Evolutionary conservation across 2,888 invertebrate genomes (phyloP).

Genomic region (Eledone cirrhosa): DNA sequence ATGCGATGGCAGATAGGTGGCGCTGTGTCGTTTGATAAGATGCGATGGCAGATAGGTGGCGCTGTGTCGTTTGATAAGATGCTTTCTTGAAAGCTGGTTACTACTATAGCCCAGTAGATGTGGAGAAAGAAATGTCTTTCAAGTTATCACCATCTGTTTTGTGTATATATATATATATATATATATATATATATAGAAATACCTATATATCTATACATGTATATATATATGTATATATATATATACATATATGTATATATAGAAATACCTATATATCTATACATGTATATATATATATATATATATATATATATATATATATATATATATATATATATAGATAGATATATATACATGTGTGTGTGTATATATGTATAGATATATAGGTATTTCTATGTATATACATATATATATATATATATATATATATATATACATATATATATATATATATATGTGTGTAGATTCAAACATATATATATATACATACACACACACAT

Average conservation of each 20-base stretch:
- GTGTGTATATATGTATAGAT: background rate
- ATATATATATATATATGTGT: slow-evolving; percentile 1
- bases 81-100: too few relatives aligned
- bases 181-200: slow-evolving; percentile 15
- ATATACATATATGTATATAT: background rate
- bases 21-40: too few relatives aligned
- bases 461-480: background rate
- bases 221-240: background rate
- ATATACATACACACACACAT: background rate
- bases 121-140: too few relatives aligned
- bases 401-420: background rate
- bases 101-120: too few relatives aligned
- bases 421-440: background rate
- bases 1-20: too few relatives aligned
- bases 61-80: too few relatives aligned
- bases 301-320: background rate
- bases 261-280: background rate
- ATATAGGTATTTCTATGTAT: background rate
- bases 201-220: background rate
- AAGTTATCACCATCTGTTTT: background rate
- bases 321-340: slow-evolving; percentile 7
- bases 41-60: too few relatives aligned
- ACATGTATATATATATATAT: background rate
- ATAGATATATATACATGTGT: background rate
- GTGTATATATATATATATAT: background rate